Evolutionary conservation across 2,888 invertebrate species (phyloP).

Genomic region (Morpho deidamia): DNA sequence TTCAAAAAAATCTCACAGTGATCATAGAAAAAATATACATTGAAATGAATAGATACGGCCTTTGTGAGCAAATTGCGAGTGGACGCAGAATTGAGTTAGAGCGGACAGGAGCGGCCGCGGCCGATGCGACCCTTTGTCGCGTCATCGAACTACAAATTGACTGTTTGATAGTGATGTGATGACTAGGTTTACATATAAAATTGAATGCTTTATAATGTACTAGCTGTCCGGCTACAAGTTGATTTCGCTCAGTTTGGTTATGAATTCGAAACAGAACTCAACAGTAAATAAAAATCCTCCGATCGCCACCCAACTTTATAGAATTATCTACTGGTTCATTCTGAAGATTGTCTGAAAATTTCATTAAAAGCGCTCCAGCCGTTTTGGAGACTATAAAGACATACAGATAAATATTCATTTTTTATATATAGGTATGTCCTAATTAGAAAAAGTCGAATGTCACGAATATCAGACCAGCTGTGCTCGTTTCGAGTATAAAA

Average conservation of each 20-base stretch:
- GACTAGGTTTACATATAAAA: neutral
- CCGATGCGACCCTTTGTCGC: slow-evolving; percentile 54
- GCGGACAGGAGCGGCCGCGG: slow-evolving; percentile 31
- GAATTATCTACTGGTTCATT: too few species aligned
- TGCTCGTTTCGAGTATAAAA: too few species aligned
- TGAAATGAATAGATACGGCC: slow-evolving; percentile 34
- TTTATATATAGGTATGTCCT: too few species aligned
- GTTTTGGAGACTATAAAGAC: too few species aligned
- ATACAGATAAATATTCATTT: too few species aligned
- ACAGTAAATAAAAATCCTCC: too few species aligned
- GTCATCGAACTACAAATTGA: slow-evolving; percentile 69
- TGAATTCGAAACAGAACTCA: too few species aligned
- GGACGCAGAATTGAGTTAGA: slow-evolving; percentile 47
- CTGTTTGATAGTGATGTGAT: slow-evolving; percentile 34
- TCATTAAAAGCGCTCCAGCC: too few species aligned
- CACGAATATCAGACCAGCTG: too few species aligned
- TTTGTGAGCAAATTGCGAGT: slow-evolving; percentile 46
- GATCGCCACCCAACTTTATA: too few species aligned
- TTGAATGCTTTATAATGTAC: neutral
- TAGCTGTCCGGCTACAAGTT: neutral
- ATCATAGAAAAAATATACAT: slow-evolving; percentile 30
- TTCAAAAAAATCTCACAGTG: slow-evolving; percentile 23
- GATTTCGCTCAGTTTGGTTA: neutral
- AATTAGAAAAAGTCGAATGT: too few species aligned
- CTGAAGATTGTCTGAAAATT: too few species aligned